Percentiles rank a stretch among this genome's conserved stretches.
Evolutionary conservation across 2,797 vertebrate species (phyloP).

Genomic region (Pseudopleuronectes americanus): DNA sequence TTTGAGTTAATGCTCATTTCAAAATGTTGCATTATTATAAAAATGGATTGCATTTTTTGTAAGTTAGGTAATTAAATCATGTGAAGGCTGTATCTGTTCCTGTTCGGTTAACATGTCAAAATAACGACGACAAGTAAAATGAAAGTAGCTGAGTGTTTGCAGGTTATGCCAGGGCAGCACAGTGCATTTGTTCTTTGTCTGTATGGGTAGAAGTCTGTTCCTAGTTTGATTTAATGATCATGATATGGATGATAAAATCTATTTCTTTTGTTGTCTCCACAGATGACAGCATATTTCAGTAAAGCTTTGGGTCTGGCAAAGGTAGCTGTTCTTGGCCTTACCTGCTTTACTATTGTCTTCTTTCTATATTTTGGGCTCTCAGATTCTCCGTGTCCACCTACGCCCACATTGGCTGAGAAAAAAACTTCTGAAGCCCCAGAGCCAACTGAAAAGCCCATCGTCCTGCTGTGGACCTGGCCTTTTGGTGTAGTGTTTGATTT

Average conservation of each 20-base stretch:
- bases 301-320: neutral
- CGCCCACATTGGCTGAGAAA: neutral
- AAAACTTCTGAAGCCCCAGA: neutral
- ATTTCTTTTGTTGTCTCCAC: slow-evolving; percentile 13
- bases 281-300: slow-evolving; percentile 11
- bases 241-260: neutral
- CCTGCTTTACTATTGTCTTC: neutral
- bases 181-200: too few species aligned
- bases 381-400: neutral
- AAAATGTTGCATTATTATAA: too few species aligned
- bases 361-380: slow-evolving; percentile 8
- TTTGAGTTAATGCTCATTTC: too few species aligned
- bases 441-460: slow-evolving; percentile 28
- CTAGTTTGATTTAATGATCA: too few species aligned
- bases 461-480: slow-evolving; percentile 80
- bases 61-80: too few species aligned
- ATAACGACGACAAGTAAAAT: too few species aligned
- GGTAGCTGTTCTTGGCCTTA: neutral
- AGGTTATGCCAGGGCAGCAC: too few species aligned
- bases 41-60: too few species aligned
- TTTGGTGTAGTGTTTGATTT: slow-evolving; percentile 86
- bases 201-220: too few species aligned
- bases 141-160: too few species aligned
- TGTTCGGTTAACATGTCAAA: too few species aligned
- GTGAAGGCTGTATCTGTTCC: too few species aligned